Percentiles rank a stretch among this genome's conserved stretches.
Conservation (phyloP, 2,113 vertebrate genomes). For the Orthochromis malagaraziensis region DNA sequence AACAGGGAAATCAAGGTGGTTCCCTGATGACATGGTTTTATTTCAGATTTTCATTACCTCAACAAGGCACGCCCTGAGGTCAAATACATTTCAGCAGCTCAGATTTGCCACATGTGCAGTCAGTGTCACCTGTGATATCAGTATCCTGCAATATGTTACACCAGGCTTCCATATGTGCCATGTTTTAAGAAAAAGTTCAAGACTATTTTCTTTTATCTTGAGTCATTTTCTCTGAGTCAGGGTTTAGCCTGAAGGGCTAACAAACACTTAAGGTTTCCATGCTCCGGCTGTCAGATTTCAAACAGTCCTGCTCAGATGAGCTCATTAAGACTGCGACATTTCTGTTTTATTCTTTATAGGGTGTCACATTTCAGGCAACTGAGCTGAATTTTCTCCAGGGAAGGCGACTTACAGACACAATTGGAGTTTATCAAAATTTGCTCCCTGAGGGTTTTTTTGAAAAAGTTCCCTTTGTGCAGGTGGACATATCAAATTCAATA, state of each 20-base stretch:
- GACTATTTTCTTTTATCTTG: background rate
- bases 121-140: background rate
- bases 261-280: background rate
- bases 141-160: background rate
- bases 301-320: background rate
- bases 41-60: conserved; percentile 56
- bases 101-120: background rate
- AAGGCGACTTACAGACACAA: background rate
- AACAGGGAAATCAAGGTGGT: conserved; percentile 50
- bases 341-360: background rate
- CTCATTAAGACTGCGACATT: background rate
- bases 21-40: conserved; percentile 42
- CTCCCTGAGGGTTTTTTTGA: background rate
- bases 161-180: background rate
- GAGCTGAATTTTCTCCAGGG: background rate
- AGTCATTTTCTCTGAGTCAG: background rate
- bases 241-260: background rate
- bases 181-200: background rate
- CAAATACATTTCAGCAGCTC: conserved; percentile 31
- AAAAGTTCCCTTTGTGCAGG: conserved; percentile 5
- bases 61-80: conserved; percentile 29
- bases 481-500: conserved; percentile 29
- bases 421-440: background rate
- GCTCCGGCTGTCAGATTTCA: background rate
- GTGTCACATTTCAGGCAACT: background rate